These are phyloP conservation scores for Orthosia gracilis DNA, from an alignment of 2,888 invertebrate genomes.

Conservation along the genomic window DNA sequence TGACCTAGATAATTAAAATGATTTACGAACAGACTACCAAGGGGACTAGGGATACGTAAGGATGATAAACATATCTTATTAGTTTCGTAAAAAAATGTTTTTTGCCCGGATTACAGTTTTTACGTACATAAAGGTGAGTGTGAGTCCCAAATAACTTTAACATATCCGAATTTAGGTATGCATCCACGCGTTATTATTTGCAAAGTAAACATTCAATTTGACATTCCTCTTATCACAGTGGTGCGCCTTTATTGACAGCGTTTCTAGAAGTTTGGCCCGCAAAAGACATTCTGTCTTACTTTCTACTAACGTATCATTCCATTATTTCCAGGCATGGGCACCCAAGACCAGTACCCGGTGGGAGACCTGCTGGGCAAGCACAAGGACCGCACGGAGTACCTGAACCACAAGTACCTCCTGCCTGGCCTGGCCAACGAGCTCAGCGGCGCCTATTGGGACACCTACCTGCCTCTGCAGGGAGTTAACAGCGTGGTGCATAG, in stretches of 20 bases:
- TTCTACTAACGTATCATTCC: neutral
- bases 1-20: too few species aligned
- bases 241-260: neutral
- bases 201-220: too few species aligned
- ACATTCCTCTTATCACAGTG: too few species aligned
- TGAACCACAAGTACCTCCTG: slow-evolving; percentile 93
- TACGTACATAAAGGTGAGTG: too few species aligned
- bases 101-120: too few species aligned
- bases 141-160: too few species aligned
- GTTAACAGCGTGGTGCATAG: slow-evolving; percentile 95
- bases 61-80: too few species aligned
- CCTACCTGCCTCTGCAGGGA: slow-evolving; percentile 96
- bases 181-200: too few species aligned
- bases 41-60: too few species aligned
- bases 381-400: slow-evolving; percentile 93
- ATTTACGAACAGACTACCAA: too few species aligned
- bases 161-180: too few species aligned
- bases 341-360: slow-evolving; percentile 97
- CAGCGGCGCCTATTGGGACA: slow-evolving; percentile 95
- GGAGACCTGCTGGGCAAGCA: slow-evolving; percentile 97
- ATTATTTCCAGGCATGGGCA: slow-evolving; percentile 93
- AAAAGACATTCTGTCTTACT: neutral
- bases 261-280: neutral
- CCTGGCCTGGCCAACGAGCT: slow-evolving; percentile 94
- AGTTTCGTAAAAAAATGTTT: too few species aligned